Evolutionary conservation across 2,888 invertebrate species (phyloP).

Genomic region (Sthenelais limicola): DNA sequence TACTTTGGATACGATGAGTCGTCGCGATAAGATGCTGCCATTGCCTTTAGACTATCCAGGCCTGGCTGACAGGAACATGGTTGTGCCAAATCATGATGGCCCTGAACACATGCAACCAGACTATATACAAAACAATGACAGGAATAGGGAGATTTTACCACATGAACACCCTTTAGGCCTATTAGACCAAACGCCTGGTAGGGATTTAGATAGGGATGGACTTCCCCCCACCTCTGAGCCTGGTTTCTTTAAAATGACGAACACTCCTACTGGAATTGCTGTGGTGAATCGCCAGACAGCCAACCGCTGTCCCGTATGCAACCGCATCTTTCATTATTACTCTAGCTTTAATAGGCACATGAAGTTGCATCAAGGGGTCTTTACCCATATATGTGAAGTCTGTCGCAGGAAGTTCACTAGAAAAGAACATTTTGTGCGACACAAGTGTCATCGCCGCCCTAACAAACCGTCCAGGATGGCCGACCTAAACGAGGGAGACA

Average conservation of each 20-base stretch:
- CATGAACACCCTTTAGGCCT: neutral
- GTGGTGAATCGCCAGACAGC: slow-evolving; percentile 33
- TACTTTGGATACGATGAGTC: neutral
- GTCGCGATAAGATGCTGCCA: neutral
- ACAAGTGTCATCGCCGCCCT: slow-evolving; percentile 53
- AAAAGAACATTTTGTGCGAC: slow-evolving; percentile 53
- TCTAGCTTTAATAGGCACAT: slow-evolving; percentile 55
- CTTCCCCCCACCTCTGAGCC: neutral
- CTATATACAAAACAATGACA: slow-evolving; percentile 1
- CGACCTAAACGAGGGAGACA: slow-evolving; percentile 10
- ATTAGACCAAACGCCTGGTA: neutral
- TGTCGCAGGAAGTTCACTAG: slow-evolving; percentile 54
- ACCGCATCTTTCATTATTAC: slow-evolving; percentile 50
- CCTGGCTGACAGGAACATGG: neutral
- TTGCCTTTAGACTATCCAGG: slow-evolving; percentile 7
- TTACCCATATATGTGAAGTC: slow-evolving; percentile 51
- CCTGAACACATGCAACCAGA: neutral
- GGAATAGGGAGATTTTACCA: neutral
- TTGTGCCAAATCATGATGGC: neutral
- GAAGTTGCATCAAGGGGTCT: slow-evolving; percentile 52
- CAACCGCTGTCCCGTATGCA: slow-evolving; percentile 48
- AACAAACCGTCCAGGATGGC: slow-evolving; percentile 47
- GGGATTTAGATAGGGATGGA: slow-evolving; percentile 10
- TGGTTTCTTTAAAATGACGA: slow-evolving; percentile 14
- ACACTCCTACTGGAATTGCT: slow-evolving; percentile 4